A percentile compares a stretch with the other conserved stretches of the same genome.
phyloP scores from a whole-genome alignment of 2,888 invertebrate genomes.

The Neoascia interrupta region DNA sequence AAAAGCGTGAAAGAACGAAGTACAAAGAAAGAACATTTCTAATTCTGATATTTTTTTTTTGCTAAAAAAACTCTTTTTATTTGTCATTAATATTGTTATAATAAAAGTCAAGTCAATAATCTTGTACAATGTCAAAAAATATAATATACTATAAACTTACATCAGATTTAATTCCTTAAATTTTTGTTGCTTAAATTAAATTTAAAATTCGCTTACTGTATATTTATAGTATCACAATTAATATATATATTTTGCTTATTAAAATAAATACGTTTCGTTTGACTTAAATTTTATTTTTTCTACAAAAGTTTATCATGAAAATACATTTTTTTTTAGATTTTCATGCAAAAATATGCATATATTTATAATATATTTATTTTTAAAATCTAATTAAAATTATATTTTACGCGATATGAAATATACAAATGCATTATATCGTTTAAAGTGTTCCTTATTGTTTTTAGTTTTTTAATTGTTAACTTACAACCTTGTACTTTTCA shows the following conservation, averaged over 20 bases:
- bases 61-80: slow-evolving; percentile 45
- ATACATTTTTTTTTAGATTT: slow-evolving; percentile 21
- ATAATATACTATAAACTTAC: slow-evolving; percentile 24
- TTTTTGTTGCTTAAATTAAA: slow-evolving; percentile 8
- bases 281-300: slow-evolving; percentile 20
- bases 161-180: background rate
- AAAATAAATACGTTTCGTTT: slow-evolving; percentile 49
- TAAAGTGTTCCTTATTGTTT: slow-evolving; percentile 21
- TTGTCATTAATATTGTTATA: slow-evolving; percentile 33
- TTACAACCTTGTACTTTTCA: slow-evolving; percentile 62
- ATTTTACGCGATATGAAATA: slow-evolving; percentile 45
- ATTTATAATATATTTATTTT: slow-evolving; percentile 12
- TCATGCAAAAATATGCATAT: slow-evolving; percentile 33
- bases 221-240: slow-evolving; percentile 61
- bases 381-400: slow-evolving; percentile 5
- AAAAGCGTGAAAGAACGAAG: no score
- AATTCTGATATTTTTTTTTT: no score
- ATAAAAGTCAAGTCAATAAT: no score
- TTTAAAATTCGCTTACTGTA: slow-evolving; percentile 49
- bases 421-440: background rate
- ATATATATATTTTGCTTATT: slow-evolving; percentile 31
- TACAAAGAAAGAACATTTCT: no score
- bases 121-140: slow-evolving; percentile 53
- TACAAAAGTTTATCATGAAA: slow-evolving; percentile 30
- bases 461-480: slow-evolving; percentile 53